Evolutionary conservation across 2,888 invertebrate genomes (phyloP), one percentile per base, ranked within the genome.

Genomic region (Clistopyga incitator): DNA sequence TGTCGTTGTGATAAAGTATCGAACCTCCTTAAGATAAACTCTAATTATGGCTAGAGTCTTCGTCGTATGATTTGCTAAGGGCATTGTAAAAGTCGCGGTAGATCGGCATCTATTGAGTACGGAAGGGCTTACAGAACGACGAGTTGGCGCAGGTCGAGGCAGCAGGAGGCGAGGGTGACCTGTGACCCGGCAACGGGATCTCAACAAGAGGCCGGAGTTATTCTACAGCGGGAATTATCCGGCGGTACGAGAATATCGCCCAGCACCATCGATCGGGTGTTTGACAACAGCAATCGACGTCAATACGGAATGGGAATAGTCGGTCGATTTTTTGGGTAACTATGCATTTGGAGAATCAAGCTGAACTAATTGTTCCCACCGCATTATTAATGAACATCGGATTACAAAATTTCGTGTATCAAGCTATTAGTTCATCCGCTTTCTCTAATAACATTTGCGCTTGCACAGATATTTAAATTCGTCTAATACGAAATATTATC

Each of bases 281-380:
- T 97, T 84, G 98, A 98, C 93, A 98, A 98, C 94, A 98, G 98
- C 20, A 96, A 98, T 92, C 95, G 98, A 85, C 95, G 98, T 89
- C 96, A 97, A 92, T 97, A 96, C 93, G 96, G 97, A 89, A 96
- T 97, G 96, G 96, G 98, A 88, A 95, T 97, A 93, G 95, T 97
- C 75, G 97, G 97, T 67, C 94, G 96, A 88, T 95, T 97, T 90
- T 96, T 97, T 91, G 95, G 97, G 96, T 96, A 93, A 94, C 93
- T 86, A 72, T 56, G 29, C 56, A 34, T 34, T 18, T n/a, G 1
- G 3, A 29, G 6, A 34, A 61, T 34, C 2, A n/a, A 6, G 29
- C 29, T 29, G 29, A 29, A 54, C 29, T 6, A 23, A 23, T 13
- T 23, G 25, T 25, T 11, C 8, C 0, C 13, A 23, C 10, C 10